Evolutionary conservation across 1,140 invertebrate species (phyloP), one percentile per base, ranked within the genome.

Genomic region (Xylocopa sonorina): DNA sequence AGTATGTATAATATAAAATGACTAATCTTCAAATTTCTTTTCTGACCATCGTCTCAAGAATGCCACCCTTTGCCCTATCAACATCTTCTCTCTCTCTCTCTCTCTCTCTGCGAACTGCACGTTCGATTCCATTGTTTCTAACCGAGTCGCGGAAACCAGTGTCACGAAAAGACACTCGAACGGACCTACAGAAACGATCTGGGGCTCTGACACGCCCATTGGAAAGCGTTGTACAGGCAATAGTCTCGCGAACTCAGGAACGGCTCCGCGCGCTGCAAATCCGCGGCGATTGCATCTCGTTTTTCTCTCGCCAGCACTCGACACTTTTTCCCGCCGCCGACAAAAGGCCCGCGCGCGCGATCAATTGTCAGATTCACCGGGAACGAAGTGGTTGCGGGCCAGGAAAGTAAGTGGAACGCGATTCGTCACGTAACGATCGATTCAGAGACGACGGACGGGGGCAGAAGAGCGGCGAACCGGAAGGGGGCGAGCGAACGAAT

Each of bases 401-500:
- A 43, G 32, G 66, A 58, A 69, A 60, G 66, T 58, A 77, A 67
- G 73, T 76, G 38, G 73, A 76, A 66, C 73, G 50, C 73, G 50
- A 77, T 77, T 77, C 64, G 74, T 77, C 64, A 58, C 74, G 51
- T 77, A 77, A 14, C 14, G 38, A 77, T 69, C 64, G 75, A 60
- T 69, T 69, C 41, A 12, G 3, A 34, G 16, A 38, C n/a, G 16
- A 60, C 12, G 51, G 68, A 16, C 27, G 1, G 12, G 5, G 60
- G 67, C 73, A 63, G 53, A 57, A 75, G 55, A 81, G 75, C 73
- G 53, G 4, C 18, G 12, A 21, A 21, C 16, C 12, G 6, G 18
- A 24, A 14, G 21, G 3, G 18, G 10, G 29, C 32, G 29, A 3
- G 58, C 7, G 32, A 51, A 46, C 50, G 64, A 73, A 78, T 76